Base-by-base conservation (phyloP, 1,140 invertebrate species). In the Drosophila sucinea region DNA sequence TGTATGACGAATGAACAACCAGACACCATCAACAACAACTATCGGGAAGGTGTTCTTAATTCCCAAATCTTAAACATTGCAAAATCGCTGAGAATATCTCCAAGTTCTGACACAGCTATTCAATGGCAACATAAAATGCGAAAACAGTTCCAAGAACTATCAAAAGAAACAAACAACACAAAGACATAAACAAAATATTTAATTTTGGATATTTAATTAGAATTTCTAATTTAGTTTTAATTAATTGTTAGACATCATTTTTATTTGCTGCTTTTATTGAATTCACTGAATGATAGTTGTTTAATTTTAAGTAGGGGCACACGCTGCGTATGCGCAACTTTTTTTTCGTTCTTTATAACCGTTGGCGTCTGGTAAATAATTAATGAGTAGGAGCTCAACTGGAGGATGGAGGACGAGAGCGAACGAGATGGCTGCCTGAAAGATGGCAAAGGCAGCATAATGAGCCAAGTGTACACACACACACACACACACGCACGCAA, bases 301-400 rank as follows among this genome's bases (percentile, higher is more conserved):
- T 77, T 78, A 71, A 77, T 78, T 78, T 85, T 79, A 67, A 76
- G 62, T 41, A 65, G 79, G 65, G 65, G 73, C 64, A 76, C 57
- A 83, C 72, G 65, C 65, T 73, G 83, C 83, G 83, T 86, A 86
- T 86, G 67, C 79, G 83, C 70, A 81, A 87, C 83, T 78, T 85
- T 85, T 85, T 58, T 54, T 54, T 29, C 27, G 75, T 75, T 57
- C 75, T 63, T 77, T 89, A 80, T 58, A 86, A 58, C 62, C 73
- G 61, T 77, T 73, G 79, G 84, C 84, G 72, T 67, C 83, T 71
- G 76, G 67, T 87, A 87, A 83, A 89, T 87, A 86, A 86, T 86
- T 83, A 86, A 86, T 79, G 79, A 86, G 79, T 64, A 77, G 79
- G 70, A 73, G 67, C 75, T 72, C 73, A 81, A 85, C 41, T 77